Evolutionary conservation across 2,888 invertebrate species (phyloP), one percentile per base, ranked within the genome.

Genomic region (Pardosa pseudoannulata): DNA sequence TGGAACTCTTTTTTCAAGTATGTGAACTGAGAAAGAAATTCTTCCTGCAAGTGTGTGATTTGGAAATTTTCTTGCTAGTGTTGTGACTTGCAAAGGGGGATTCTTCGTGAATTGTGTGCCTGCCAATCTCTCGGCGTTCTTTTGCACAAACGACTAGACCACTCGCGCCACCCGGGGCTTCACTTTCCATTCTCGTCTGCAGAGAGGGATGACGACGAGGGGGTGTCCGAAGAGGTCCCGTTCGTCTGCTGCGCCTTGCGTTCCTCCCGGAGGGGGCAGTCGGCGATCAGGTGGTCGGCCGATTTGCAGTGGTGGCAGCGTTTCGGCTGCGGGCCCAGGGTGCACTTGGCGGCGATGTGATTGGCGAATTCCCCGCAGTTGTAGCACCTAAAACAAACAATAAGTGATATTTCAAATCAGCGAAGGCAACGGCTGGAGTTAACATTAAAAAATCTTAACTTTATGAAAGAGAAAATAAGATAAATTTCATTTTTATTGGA

Each of bases 351-450:
- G 39, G 97, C 97, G 91, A 97, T 95, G 92, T 97, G 97, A 92
- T 97, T 97, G 71, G 96, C 96, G 91, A 97, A 96, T 92, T 96
- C 96, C 3, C 97, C 97, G 91, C 97, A 97, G 92, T 97, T 97
- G 92, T 97, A 97, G 93, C 97, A 97, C 91, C 96, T 96, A 91
- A n/a, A n/a, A 68, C 92, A 85, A n/a, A 88, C 80, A 36, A 89
- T 3, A 70, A 19, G 16, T n/a, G 1, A 5, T 36, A 36, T 7
- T 36, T 36, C 9, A 36, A 36, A n/a, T n/a, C n/a, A n/a, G n/a
- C n/a, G n/a, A n/a, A n/a, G n/a, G n/a, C n/a, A n/a, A n/a, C n/a
- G n/a, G n/a, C n/a, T n/a, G n/a, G n/a, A n/a, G n/a, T n/a, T n/a
- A n/a, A n/a, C n/a, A n/a, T n/a, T n/a, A n/a, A n/a, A n/a, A n/a